Evolutionary conservation across 2,797 vertebrate species (phyloP), one percentile per base, ranked within the genome.

Genomic region (Smutsia gigantea): DNA sequence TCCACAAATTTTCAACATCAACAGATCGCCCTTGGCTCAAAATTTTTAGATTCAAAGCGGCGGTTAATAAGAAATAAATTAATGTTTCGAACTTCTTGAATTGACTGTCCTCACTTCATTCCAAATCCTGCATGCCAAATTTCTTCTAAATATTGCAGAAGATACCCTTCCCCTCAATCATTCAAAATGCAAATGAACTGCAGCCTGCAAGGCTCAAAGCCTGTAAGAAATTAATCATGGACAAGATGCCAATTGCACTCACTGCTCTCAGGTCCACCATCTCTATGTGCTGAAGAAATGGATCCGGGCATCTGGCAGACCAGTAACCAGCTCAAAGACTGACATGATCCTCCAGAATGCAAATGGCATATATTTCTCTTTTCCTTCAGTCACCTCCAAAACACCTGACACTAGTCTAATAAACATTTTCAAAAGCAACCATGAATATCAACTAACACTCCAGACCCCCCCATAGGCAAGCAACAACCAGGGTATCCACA

Each of bases 391-490:
- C 55, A 89, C 18, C 66, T 63, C 55, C 46, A 79, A 69, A 95
- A 97, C 74, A 91, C 72, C 57, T 74, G 46, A 51, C 0, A 71
- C 51, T 86, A 94, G 37, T 57, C 64, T 69, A 72, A 89, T 71
- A 83, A 91, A 89, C 64, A 81, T 72, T 94, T 94, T 71, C 79
- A 87, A 94, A 96, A 96, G 64, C 81, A 90, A 94, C 79, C 53
- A 81, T 69, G 64, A 95, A 84, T 81, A 89, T 57, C 86, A 78
- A 77, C 86, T 93, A 74, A 93, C 42, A 84, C 86, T 83, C 69
- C 87, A 93, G 88, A 89, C 25, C 46, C 17, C 13, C 93, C 39
- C 55, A 2, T 11, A 87, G 88, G 71, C 61, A 78, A 84, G 63
- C 71, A 84, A n/a, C 68, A 91, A 69, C 93, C 78, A 64, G 42